Evolutionary conservation across 2,888 invertebrate species (phyloP), one percentile per base, ranked within the genome.

Genomic region (Apamea monoglypha): DNA sequence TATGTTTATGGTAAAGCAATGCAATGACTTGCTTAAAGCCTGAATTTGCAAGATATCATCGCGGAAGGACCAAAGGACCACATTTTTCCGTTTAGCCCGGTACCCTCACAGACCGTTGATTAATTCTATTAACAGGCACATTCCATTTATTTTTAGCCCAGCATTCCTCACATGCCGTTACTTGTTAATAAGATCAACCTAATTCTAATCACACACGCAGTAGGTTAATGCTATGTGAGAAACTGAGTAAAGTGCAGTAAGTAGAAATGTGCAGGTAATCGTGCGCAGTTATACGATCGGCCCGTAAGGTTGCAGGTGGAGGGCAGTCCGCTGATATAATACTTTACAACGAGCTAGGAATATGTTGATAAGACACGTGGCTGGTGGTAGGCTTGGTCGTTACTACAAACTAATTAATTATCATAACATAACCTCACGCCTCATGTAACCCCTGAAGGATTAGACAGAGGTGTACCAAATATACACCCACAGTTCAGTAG

Each of bases 241-340:
- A 89, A 80, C 76, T 76, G 68, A 47, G 79, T 84, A 80, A 90
- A 90, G 86, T 73, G 80, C 83, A 83, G 44, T 86, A 70, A 79
- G 72, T 87, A 90, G 90, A 91, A 90, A 88, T 91, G 89, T 88
- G 61, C 72, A 80, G 90, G 74, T 76, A 80, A 79, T 86, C 78
- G 78, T 76, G 86, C 47, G 66, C 84, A 81, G 85, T 80, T 84
- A 85, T 89, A 90, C 81, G 92, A 92, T 92, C 89, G 81, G 88
- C 86, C 76, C 83, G 83, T 92, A 92, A 93, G 92, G 93, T 91
- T 91, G 88, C 88, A 71, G 64, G 69, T 88, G 91, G 91, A 92
- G 91, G 93, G 88, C 92, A 88, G 53, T 21, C 21, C 75, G 61
- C 78, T 90, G 83, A 89, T 86, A 89, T 87, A 83, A 87, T 89